Percentiles rank a stretch among this genome's conserved stretches.
phyloP scores from a whole-genome alignment of 2,888 invertebrate species.

The Mythimna loreyi region DNA sequence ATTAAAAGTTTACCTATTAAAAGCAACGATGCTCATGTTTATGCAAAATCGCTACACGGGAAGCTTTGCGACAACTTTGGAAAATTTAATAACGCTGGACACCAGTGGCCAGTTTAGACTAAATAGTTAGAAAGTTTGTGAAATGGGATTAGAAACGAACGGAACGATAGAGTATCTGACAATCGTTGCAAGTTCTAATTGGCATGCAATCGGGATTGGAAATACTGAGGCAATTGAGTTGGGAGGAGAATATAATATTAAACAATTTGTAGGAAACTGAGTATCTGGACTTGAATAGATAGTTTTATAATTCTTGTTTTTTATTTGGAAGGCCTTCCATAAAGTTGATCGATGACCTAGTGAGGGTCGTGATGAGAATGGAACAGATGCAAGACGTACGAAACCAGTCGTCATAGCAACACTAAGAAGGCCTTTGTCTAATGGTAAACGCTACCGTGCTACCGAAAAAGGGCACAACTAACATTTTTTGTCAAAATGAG shows the following conservation, averaged over 20 bases:
- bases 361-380: too few relatives aligned
- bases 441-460: too few relatives aligned
- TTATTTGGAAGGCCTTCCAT: too few relatives aligned
- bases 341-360: too few relatives aligned
- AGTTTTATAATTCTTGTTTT: too few relatives aligned
- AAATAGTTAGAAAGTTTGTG: constrained; percentile 49
- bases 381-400: too few relatives aligned
- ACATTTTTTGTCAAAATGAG: too few relatives aligned
- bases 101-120: constrained; percentile 38
- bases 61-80: constrained; percentile 40
- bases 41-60: constrained; percentile 61
- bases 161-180: constrained; percentile 8
- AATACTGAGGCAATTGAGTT: neutral
- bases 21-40: constrained; percentile 66
- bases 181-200: constrained; percentile 35
- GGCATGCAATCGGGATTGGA: constrained; percentile 13
- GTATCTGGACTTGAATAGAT: too few relatives aligned
- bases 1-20: constrained; percentile 72
- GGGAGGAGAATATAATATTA: neutral
- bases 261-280: neutral
- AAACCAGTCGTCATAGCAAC: too few relatives aligned
- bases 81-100: constrained; percentile 55
- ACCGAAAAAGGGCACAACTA: too few relatives aligned
- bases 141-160: constrained; percentile 31
- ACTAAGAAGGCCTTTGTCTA: too few relatives aligned